Evolutionary conservation across 2,797 vertebrate species (phyloP), one percentile per base, ranked within the genome.

Genomic region (Oceanodroma leucorhoa): DNA sequence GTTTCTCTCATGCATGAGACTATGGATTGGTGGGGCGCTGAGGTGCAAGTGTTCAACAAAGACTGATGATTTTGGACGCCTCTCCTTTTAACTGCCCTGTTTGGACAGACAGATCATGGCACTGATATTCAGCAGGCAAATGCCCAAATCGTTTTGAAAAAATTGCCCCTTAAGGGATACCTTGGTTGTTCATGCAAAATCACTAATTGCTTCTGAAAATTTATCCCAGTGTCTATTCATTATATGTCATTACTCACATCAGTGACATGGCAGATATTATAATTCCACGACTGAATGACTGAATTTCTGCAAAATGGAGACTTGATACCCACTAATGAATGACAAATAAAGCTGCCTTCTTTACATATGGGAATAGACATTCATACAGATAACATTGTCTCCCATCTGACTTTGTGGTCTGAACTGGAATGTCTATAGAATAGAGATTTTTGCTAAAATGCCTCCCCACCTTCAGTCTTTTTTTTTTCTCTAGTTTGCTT

Each of bases 151-250:
- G 60, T 89, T 72, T 66, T 58, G 83, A 45, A 90, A 90, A 90
- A 90, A 72, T 32, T 66, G 29, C 7, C 66, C 86, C 73, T 77
- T 32, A 55, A 84, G 88, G 71, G 32, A 55, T 84, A 82, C 46
- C 43, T 87, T 84, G 54, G 30, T 82, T 87, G 43, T 76, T 76
- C 92, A 70, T 79, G 60, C n/a, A 93, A 84, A 94, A 87, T 94
- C 34, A 29, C 55, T 94, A 84, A 87, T 90, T 70, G 51, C 66
- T 80, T 84, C 77, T 70, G 91, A 89, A 96, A 84, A 90, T 93
- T 69, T 55, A 20, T 81, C 34, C 24, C 30, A 14, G 27, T 80
- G 15, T 71, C 83, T 93, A 57, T 84, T 91, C 58, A 72, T 80
- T 91, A 41, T 9, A 41, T 84, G 51, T 57, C 53, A 84, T 90